Base-by-base conservation (phyloP, 2,888 invertebrate species). In the Lasioglossum marginatum region DNA sequence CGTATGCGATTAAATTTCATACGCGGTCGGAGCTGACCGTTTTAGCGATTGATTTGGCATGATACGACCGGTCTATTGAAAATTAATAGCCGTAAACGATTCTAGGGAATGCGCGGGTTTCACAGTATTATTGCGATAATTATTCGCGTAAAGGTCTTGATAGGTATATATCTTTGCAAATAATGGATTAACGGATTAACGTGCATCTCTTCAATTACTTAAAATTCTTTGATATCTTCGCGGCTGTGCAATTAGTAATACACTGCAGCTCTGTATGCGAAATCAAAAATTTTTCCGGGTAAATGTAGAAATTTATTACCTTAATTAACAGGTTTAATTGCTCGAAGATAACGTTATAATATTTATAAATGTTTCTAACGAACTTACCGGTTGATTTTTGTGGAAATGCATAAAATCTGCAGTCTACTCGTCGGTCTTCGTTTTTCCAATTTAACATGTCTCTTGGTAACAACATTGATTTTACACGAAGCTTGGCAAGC, bases 1-100 rank as follows among this genome's bases (percentile, higher is more conserved):
- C 76, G 75, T 63, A 76, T 72, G 85, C 72, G 85, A 85, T 85
- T 85, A 85, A 85, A 85, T 85, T 85, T 85, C 76, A 85, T 63
- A 57, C 76, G 75, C 72, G 85, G 66, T 52, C 85, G 31, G 45
- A 45, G 16, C 70, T 57, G 45, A 72, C 31, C 79, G 72, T 77
- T 85, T 60, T 75, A 72, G 57, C 71, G 68, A 85, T 79, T 85
- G 85, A 85, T 84, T 79, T 79, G 45, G 57, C 79, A 57, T 72
- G 85, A 85, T 85, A 57, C 72, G 66, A n/a, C 63, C 14, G 66
- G 66, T 19, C n/a, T 71, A 37, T 75, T 68, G 48, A 8, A 66
- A 76, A 85, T 76, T 81, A 85, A 81, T 77, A 81, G 77, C 23
- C 77, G 82, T 75, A 45, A 72, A 73, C 57, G 79, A 63, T 87